Conservation (phyloP, 2,113 vertebrate species). For the Acinonyx jubatus region DNA sequence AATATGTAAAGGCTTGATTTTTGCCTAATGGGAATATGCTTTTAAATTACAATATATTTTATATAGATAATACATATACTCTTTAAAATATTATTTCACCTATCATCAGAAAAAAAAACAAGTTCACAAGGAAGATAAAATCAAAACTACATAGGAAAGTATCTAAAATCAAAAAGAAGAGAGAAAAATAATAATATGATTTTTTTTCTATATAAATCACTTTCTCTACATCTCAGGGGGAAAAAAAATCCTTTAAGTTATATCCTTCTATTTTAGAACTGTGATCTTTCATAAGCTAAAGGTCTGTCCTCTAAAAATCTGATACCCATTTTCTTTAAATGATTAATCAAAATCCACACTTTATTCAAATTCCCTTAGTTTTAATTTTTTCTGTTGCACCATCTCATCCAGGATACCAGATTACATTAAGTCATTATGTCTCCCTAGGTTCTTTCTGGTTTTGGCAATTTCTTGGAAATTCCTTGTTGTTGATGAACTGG, state of each 20-base stretch:
- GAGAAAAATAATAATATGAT: not conserved
- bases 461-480: not conserved
- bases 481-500: not conserved
- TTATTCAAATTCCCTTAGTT: not conserved
- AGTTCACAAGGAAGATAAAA: not conserved
- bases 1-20: not conserved
- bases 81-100: not conserved
- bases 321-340: not conserved
- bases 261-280: not conserved
- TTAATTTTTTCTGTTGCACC: not conserved
- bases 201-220: not conserved
- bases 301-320: not conserved
- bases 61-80: not conserved
- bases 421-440: not conserved
- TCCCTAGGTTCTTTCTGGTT: not conserved
- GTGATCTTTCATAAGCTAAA: not conserved
- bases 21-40: not conserved
- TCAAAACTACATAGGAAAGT: not conserved
- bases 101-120: not conserved
- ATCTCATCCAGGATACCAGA: not conserved
- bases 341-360: not conserved
- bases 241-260: not conserved
- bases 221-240: not conserved
- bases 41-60: not conserved
- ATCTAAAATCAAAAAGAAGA: not conserved